These are phyloP conservation scores for Drosophila sturtevanti DNA, from an alignment of 1,140 invertebrate species.

Conservation along the genomic window DNA sequence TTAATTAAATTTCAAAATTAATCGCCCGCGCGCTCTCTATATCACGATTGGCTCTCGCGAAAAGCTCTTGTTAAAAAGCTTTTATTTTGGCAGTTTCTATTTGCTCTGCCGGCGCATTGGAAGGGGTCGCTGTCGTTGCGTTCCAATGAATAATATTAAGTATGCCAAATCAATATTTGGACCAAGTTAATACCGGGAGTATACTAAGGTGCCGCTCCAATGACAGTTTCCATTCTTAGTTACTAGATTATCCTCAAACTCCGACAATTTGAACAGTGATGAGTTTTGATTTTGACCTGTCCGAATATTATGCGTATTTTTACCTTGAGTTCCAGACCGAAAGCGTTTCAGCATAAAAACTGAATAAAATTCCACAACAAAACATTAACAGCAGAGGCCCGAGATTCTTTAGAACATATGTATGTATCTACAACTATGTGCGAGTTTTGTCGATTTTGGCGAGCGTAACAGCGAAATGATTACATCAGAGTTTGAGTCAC, in stretches of 20 bases:
- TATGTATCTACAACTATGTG: slow-evolving; percentile 7
- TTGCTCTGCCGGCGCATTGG: slow-evolving; percentile 32
- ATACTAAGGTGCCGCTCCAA: not conserved
- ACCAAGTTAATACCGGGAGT: not conserved
- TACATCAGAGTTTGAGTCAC: slow-evolving; percentile 80
- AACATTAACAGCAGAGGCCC: slow-evolving; percentile 4
- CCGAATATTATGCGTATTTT: slow-evolving; percentile 28
- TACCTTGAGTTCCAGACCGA: slow-evolving; percentile 55
- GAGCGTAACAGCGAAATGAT: slow-evolving; percentile 70
- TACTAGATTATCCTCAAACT: not conserved
- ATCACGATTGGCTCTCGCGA: not conserved
- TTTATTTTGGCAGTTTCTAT: not conserved
- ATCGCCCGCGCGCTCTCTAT: not conserved
- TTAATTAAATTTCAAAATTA: slow-evolving; percentile 3
- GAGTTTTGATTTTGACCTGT: not conserved
- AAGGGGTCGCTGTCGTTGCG: slow-evolving; percentile 45
- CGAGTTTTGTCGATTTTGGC: slow-evolving; percentile 35
- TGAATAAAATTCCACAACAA: slow-evolving; percentile 26
- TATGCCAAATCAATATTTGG: slow-evolving; percentile 62
- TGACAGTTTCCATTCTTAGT: not conserved
- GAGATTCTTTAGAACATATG: slow-evolving; percentile 3
- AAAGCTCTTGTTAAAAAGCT: not conserved
- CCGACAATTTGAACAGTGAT: not conserved
- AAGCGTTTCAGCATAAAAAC: slow-evolving; percentile 6
- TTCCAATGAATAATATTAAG: slow-evolving; percentile 22